A percentile compares a stretch with the other conserved stretches of the same genome.
phyloP scores from a whole-genome alignment of 2,888 invertebrate species.

The Xestobium rufovillosum region DNA sequence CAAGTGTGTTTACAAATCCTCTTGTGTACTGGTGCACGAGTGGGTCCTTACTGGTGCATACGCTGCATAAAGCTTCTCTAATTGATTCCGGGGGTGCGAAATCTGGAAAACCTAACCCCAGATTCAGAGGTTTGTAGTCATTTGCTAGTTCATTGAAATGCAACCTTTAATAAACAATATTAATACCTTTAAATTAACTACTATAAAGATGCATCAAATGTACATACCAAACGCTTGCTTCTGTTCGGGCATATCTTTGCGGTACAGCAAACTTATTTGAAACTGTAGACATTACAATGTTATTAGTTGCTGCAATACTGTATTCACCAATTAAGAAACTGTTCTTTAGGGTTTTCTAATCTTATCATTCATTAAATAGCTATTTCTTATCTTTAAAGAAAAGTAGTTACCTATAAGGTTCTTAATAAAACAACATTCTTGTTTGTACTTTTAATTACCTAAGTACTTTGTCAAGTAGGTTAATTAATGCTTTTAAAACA shows the following conservation, averaged over 20 bases:
- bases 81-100: slow-evolving; percentile 80
- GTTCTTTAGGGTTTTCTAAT: too few relatives aligned
- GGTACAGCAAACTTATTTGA: slow-evolving; percentile 59
- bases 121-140: slow-evolving; percentile 81
- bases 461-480: too few relatives aligned
- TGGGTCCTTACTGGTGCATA: slow-evolving; percentile 60
- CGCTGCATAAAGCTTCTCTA: slow-evolving; percentile 63
- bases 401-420: too few relatives aligned
- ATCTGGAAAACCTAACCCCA: slow-evolving; percentile 95
- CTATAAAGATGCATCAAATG: too few relatives aligned
- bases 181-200: too few relatives aligned
- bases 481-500: too few relatives aligned
- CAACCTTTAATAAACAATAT: slow-evolving; percentile 64
- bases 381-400: too few relatives aligned
- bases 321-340: too few relatives aligned
- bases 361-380: too few relatives aligned
- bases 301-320: too few relatives aligned
- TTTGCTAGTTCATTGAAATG: slow-evolving; percentile 80
- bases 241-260: slow-evolving; percentile 60
- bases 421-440: too few relatives aligned
- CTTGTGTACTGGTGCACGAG: slow-evolving; percentile 88
- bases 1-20: slow-evolving; percentile 84
- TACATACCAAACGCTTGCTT: slow-evolving; percentile 78
- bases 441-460: too few relatives aligned
- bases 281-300: slow-evolving; percentile 24